Evolutionary conservation across 2,888 invertebrate species (phyloP).

Genomic region (Dugesia japonica): DNA sequence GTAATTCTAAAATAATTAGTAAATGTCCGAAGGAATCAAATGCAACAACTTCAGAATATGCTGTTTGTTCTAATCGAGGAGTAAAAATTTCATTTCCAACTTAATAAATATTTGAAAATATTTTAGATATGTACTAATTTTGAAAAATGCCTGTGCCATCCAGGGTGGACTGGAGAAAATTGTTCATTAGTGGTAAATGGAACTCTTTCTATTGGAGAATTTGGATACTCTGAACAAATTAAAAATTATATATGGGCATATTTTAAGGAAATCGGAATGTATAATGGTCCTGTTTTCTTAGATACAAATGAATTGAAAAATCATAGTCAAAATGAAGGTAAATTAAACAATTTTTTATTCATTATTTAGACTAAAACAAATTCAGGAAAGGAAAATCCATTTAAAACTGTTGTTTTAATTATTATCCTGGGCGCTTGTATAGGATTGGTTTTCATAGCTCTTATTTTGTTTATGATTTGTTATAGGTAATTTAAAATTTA

Average conservation of each 20-base stretch:
- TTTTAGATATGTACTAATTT: constrained; percentile 27
- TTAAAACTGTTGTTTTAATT: constrained; percentile 22
- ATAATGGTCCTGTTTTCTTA: neutral
- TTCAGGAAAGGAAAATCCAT: neutral
- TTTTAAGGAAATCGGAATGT: constrained; percentile 12
- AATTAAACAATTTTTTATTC: no score
- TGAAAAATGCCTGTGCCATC: constrained; percentile 30
- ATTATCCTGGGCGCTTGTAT: constrained; percentile 21
- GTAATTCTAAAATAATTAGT: neutral
- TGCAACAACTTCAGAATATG: neutral
- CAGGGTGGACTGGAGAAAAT: constrained; percentile 31
- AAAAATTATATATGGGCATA: constrained; percentile 25
- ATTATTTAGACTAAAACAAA: no score
- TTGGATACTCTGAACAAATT: neutral
- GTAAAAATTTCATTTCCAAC: neutral
- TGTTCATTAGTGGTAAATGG: constrained; percentile 21
- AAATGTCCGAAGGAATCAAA: constrained; percentile 26
- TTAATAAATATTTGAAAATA: neutral
- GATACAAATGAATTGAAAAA: neutral
- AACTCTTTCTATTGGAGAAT: neutral
- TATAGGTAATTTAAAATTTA: constrained; percentile 21
- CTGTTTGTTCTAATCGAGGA: constrained; percentile 21
- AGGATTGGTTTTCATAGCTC: constrained; percentile 17
- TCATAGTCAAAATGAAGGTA: neutral
- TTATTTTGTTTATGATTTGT: constrained; percentile 26